A percentile compares a stretch with the other conserved stretches of the same genome.
phyloP scores from a whole-genome alignment of 2,113 vertebrate species.

The Podocnemis expansa region DNA sequence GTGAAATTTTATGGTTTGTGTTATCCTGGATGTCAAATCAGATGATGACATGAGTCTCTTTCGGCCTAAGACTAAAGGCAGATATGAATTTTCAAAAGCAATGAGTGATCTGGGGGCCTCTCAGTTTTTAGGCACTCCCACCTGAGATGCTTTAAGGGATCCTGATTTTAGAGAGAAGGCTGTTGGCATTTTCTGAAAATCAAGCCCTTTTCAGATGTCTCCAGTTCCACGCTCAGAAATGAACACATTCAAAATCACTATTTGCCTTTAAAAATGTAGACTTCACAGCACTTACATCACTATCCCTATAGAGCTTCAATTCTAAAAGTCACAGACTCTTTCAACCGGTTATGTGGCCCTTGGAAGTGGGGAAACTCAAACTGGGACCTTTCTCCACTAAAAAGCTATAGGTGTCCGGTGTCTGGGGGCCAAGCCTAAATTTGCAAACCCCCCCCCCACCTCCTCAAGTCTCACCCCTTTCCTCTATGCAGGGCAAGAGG shows the following conservation, averaged over 20 bases:
- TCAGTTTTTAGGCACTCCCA: neutral
- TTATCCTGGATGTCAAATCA: constrained; percentile 38
- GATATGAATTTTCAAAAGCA: neutral
- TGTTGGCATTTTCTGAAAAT: neutral
- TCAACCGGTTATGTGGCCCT: neutral
- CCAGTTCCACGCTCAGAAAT: neutral
- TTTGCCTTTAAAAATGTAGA: neutral
- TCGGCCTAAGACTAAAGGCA: constrained; percentile 39
- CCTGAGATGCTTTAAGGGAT: neutral
- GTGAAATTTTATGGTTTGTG: constrained; percentile 37
- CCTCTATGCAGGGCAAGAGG: too few species aligned
- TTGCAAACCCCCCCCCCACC: too few species aligned
- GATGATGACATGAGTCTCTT: constrained; percentile 35
- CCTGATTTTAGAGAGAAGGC: neutral
- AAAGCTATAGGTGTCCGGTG: neutral
- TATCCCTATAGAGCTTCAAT: too few species aligned
- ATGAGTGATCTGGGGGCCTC: neutral
- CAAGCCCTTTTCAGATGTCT: neutral
- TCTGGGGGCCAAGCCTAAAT: too few species aligned
- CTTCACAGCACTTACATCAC: neutral
- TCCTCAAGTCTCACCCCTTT: too few species aligned
- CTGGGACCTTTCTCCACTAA: neutral
- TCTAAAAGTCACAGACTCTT: too few species aligned
- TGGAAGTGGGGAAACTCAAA: neutral
- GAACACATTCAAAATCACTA: neutral